These are phyloP conservation scores for Pollimyrus isidori DNA, from an alignment of 2,113 vertebrate genomes.

Conservation along the genomic window DNA sequence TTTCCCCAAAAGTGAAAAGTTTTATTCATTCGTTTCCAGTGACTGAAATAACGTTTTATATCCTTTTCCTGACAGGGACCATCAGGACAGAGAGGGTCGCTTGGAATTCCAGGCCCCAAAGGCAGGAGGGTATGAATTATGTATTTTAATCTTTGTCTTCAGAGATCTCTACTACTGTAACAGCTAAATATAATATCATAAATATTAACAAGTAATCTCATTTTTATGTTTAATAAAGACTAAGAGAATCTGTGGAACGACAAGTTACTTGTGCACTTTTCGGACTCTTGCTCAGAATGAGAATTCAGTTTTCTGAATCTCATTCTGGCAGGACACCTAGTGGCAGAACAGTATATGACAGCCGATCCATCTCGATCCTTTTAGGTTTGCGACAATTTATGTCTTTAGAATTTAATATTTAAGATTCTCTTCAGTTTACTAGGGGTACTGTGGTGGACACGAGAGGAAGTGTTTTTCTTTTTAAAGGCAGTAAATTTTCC, in stretches of 20 bases:
- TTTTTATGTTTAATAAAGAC: neutral
- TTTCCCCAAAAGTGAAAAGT: neutral
- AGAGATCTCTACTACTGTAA: neutral
- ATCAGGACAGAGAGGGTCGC: slow-evolving; percentile 67
- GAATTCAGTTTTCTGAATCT: slow-evolving; percentile 12
- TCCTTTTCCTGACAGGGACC: slow-evolving; percentile 64
- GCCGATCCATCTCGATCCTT: neutral
- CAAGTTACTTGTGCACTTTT: neutral
- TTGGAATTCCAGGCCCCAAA: slow-evolving; percentile 74
- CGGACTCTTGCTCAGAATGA: slow-evolving; percentile 9
- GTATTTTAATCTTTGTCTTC: neutral
- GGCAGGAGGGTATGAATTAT: slow-evolving; percentile 77
- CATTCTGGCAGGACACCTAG: slow-evolving; percentile 40
- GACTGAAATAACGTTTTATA: neutral
- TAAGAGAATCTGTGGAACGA: neutral
- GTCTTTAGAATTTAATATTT: neutral
- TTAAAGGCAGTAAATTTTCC: neutral
- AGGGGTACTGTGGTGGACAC: neutral
- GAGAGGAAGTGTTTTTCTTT: neutral
- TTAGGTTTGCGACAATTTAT: neutral
- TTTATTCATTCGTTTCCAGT: neutral
- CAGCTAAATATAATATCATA: neutral
- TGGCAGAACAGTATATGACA: slow-evolving; percentile 34
- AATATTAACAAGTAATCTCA: neutral
- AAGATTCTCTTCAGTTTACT: neutral